Evolutionary conservation across 2,797 vertebrate species (phyloP), one percentile per base, ranked within the genome.

Genomic region (Cossypha caffra): DNA sequence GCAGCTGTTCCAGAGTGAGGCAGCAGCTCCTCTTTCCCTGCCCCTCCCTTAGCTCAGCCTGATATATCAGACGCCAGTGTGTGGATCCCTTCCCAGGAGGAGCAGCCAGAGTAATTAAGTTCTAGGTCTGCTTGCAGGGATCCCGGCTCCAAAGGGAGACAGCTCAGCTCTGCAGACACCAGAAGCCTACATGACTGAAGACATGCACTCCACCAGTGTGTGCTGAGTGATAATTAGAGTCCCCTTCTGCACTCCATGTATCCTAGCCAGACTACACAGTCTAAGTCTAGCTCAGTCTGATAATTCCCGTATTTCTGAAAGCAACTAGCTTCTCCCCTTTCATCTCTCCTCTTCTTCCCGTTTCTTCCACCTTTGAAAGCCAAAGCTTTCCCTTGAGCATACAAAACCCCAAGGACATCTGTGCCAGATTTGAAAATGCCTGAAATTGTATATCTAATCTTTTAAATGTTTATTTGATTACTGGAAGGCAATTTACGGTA

Each of bases 1-100:
- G 92, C 93, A 94, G 94, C 96, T 97, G 90, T 84, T 93, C 47
- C 58, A 48, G 68, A 43, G 54, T 17, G 90, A 90, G 29, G 48
- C 85, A 90, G 43, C 28, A 73, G 51, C 76, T 93, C 58, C 40
- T 95, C 54, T 88, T 83, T 68, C 79, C 24, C 64, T 62, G 47
- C 76, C 90, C 50, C 79, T 94, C 85, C 68, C 83, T 82, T 19
- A 78, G 78, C 4, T 4, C 17, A 3, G 81, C 35, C 83, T 62
- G 73, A 38, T 81, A 38, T 81, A 88, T 2, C 83, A 96, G 55
- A 63, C 40, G 0, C 58, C 69, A 69, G 55, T 0, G 7, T 21
- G 51, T 57, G 90, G 90, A 88, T 90, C 85, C 50, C 62, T 86
- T 96, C 90, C 79, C 85, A 58, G 72, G 50, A 94, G 73, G 24